Evolutionary conservation across 2,797 vertebrate species (phyloP).

Genomic region (Lateolabrax maculatus): DNA sequence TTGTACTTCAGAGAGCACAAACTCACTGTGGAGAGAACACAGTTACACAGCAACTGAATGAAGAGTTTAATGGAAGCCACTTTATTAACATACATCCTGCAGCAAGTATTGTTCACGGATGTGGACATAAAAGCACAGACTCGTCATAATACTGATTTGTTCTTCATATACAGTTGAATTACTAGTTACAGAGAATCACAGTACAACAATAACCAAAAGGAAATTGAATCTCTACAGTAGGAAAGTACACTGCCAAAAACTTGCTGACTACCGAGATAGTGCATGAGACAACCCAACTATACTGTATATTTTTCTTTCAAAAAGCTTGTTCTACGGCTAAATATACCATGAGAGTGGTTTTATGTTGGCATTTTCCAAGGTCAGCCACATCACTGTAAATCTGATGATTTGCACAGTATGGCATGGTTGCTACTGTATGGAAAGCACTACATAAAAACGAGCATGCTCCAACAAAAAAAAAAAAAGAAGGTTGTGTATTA

Average conservation of each 20-base stretch:
- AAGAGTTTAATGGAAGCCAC: constrained; percentile 66
- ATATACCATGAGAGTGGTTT: constrained; percentile 47
- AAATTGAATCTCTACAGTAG: constrained; percentile 29
- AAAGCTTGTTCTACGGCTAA: constrained; percentile 56
- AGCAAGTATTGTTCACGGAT: constrained; percentile 83
- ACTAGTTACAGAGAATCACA: constrained; percentile 50
- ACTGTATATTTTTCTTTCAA: constrained; percentile 1
- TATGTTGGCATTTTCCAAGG: constrained; percentile 51
- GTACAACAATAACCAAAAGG: constrained; percentile 28
- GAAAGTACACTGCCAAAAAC: constrained; percentile 17
- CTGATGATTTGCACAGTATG: constrained; percentile 51
- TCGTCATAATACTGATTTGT: constrained; percentile 30
- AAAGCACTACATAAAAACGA: constrained; percentile 15
- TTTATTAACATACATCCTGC: constrained; percentile 83
- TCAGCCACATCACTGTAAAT: constrained; percentile 67
- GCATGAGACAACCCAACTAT: constrained; percentile 22
- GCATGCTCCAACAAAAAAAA: constrained; percentile 8
- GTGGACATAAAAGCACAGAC: constrained; percentile 82
- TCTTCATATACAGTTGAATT: constrained; percentile 25
- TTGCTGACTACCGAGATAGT: constrained; percentile 4
- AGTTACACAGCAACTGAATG: not conserved
- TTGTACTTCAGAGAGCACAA: not conserved
- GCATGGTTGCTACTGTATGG: constrained; percentile 12
- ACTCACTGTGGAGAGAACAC: not conserved
- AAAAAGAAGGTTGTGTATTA: not conserved